Conservation (phyloP, 2,797 vertebrate species). For the Pitangus sulphuratus region DNA sequence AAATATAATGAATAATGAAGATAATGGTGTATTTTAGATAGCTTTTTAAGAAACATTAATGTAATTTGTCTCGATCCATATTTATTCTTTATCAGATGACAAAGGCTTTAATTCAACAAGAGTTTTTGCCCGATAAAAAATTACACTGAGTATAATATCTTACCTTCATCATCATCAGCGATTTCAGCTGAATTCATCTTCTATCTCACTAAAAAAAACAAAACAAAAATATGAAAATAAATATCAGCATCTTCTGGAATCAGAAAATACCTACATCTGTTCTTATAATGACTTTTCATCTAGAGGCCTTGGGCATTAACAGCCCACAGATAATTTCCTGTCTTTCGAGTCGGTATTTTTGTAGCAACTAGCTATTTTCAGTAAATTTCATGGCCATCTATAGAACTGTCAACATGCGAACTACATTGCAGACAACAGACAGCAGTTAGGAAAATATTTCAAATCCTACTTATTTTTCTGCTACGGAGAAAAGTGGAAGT, state of each 20-base stretch:
- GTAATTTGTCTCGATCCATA: not conserved
- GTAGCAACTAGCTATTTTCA: not conserved
- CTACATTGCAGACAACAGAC: not conserved
- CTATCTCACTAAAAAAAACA: conserved; percentile 72
- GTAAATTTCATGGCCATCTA: not conserved
- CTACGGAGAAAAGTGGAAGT: not conserved
- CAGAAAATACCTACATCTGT: not conserved
- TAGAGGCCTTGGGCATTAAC: not conserved
- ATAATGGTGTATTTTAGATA: not conserved
- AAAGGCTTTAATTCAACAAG: not conserved
- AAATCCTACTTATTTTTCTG: not conserved
- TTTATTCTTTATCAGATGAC: not conserved
- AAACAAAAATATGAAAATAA: conserved; percentile 32
- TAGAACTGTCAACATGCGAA: not conserved
- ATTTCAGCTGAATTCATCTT: conserved; percentile 85
- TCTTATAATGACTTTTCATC: not conserved
- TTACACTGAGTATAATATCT: conserved; percentile 9
- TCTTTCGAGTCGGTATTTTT: not conserved
- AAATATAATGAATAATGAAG: not conserved
- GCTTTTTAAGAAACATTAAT: not conserved
- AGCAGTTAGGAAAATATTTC: not conserved
- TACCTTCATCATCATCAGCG: conserved; percentile 80
- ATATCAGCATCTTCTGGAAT: not conserved
- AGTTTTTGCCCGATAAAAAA: not conserved
- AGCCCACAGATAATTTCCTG: not conserved